Base-by-base conservation (phyloP, 2,797 vertebrate genomes). In the Nyctibius grandis region DNA sequence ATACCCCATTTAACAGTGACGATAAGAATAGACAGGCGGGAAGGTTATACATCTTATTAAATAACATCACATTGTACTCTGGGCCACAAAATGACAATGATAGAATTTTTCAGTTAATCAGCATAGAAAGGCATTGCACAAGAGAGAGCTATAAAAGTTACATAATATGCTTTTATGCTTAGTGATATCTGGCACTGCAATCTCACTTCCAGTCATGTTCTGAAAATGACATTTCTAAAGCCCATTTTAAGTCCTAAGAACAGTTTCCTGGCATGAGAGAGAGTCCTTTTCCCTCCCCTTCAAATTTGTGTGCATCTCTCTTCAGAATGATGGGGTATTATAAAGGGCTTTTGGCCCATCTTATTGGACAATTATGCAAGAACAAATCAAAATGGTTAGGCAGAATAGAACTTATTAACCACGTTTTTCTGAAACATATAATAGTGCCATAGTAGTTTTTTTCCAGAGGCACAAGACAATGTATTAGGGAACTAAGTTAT, bases 1-100 rank as follows among this genome's bases (percentile, higher is more conserved):
- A 81, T 54, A 91, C 61, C 56, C 19, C 61, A 51, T 96, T 92
- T 92, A 97, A 72, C 80, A 84, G 7, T 15, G 31, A 36, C 69
- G 2, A 85, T 85, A 92, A 93, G 45, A 93, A 75, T 73, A 95
- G 51, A 77, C 63, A 93, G 53, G 34, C 53, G 48, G 15, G 85
- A 96, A 82, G 78, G 91, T 95, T 81, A 97, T 91, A 69, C 60
- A 82, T 96, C 80, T 92, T 95, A 82, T 63, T 95, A 96, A 97
- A 96, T 94, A 97, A 95, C 82, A 68, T 63, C 53, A 91, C 45
- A 75, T 61, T 93, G n/a, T 89, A 93, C 91, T 96, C 34, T 47
- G 84, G 89, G 93, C 85, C 51, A 81, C 85, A 95, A 95, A 93
- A 86, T 63, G 91, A 91, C 85, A 95, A 85, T 70, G 82, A 85